A percentile compares a stretch with the other conserved stretches of the same genome.
Conservation (phyloP, 2,888 invertebrate species). For the Erynnis tages region DNA sequence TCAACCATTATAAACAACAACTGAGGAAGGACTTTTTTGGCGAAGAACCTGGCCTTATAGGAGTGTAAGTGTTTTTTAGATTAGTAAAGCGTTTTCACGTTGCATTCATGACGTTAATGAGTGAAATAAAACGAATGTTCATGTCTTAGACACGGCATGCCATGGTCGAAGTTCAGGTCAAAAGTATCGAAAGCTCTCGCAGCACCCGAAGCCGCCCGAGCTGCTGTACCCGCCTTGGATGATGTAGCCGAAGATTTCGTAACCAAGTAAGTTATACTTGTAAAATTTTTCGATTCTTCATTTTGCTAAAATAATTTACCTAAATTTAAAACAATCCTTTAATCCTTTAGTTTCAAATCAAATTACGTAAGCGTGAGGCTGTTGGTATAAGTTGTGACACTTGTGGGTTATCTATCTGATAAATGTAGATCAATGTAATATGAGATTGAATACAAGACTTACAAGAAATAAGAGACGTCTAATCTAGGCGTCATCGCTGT, state of each 20-base stretch:
- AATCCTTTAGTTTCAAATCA: neutral
- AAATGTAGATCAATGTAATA: too few relatives aligned
- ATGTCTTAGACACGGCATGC: slow-evolving; percentile 87
- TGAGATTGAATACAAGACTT: too few relatives aligned
- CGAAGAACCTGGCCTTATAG: slow-evolving; percentile 86
- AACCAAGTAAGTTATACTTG: slow-evolving; percentile 69
- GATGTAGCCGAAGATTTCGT: slow-evolving; percentile 89
- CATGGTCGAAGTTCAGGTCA: slow-evolving; percentile 92
- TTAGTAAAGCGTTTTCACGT: too few relatives aligned
- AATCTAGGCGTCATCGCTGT: too few relatives aligned
- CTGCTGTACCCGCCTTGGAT: slow-evolving; percentile 87
- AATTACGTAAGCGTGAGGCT: neutral
- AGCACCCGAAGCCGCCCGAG: slow-evolving; percentile 89
- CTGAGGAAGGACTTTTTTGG: slow-evolving; percentile 86
- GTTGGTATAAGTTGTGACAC: too few relatives aligned
- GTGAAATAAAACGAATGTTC: neutral
- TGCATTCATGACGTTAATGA: too few relatives aligned
- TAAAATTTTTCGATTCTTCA: neutral
- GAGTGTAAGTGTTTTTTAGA: slow-evolving; percentile 85
- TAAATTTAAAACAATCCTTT: neutral
- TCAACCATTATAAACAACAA: slow-evolving; percentile 86
- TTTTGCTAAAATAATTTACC: too few relatives aligned
- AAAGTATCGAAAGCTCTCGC: slow-evolving; percentile 92
- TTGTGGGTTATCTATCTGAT: too few relatives aligned
- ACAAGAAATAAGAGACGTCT: too few relatives aligned